These are phyloP conservation scores for Artemia sinica DNA, from an alignment of 2,888 invertebrate genomes.

Conservation along the genomic window DNA sequence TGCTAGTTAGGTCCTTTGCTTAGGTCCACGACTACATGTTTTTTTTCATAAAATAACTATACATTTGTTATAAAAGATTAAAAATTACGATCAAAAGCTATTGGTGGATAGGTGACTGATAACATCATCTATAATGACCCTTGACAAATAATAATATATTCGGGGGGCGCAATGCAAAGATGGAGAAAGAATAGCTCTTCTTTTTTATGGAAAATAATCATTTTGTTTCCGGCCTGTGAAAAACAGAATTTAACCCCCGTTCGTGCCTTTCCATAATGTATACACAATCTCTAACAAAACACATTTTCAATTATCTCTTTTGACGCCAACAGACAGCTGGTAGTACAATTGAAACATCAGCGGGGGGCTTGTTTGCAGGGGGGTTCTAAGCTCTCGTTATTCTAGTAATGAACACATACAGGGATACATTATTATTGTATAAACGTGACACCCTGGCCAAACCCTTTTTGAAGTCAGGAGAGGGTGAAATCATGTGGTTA, in stretches of 20 bases:
- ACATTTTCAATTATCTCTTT: conserved; percentile 10
- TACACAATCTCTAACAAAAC: conserved; percentile 6
- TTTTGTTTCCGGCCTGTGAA: conserved; percentile 1
- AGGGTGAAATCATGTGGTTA: conserved; percentile 11
- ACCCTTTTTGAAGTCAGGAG: conserved; percentile 11
- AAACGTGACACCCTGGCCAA: conserved; percentile 12
- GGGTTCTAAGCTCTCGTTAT: conserved; percentile 13
- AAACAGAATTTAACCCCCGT: conserved; percentile 12
- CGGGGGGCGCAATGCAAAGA: too few species aligned
- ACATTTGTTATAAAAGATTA: too few species aligned
- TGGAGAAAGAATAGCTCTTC: too few species aligned
- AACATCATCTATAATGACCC: too few species aligned
- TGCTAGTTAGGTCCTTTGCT: too few species aligned
- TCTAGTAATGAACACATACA: conserved; percentile 13
- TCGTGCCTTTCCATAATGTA: conserved; percentile 12
- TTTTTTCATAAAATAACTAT: too few species aligned
- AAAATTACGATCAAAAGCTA: too few species aligned
- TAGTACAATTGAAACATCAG: conserved; percentile 5
- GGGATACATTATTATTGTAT: conserved; percentile 14
- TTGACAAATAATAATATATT: too few species aligned
- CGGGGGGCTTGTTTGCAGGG: conserved; percentile 11
- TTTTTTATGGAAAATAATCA: too few species aligned
- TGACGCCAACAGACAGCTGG: conserved; percentile 11
- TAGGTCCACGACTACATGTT: too few species aligned
- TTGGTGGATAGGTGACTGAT: too few species aligned